A percentile compares a stretch with the other conserved stretches of the same genome.
Conservation (phyloP, 2,113 vertebrate genomes). For the Aythya baeri region DNA sequence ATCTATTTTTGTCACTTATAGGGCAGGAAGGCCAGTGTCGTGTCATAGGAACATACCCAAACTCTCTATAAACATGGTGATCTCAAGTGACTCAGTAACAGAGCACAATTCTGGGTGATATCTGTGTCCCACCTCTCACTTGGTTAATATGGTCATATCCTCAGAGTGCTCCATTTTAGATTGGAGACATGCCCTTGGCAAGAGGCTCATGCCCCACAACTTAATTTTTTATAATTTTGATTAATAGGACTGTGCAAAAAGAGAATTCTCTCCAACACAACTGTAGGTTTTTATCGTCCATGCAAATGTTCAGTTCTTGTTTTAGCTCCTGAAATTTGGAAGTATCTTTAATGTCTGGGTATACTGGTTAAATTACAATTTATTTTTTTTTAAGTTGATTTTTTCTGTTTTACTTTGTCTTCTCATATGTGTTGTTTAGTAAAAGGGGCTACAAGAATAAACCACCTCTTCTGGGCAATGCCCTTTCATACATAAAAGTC, state of each 20-base stretch:
- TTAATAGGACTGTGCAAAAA: neutral
- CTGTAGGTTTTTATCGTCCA: neutral
- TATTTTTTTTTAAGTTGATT: neutral
- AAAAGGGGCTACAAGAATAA: neutral
- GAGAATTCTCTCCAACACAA: neutral
- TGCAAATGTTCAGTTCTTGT: neutral
- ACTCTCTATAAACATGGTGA: neutral
- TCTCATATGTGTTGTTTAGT: neutral
- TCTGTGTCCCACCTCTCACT: neutral
- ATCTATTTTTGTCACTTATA: neutral
- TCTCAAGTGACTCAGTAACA: neutral
- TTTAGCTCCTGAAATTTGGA: neutral
- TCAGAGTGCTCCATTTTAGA: neutral
- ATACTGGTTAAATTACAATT: neutral
- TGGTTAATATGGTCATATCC: neutral
- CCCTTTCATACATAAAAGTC: rapidly evolving
- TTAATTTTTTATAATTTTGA: neutral
- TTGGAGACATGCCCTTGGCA: neutral
- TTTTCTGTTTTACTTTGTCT: neutral
- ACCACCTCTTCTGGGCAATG: neutral
- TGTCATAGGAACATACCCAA: neutral
- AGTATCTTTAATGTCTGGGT: neutral
- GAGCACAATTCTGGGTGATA: neutral
- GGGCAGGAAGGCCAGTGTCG: neutral
- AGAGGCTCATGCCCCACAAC: neutral